phyloP scores from a whole-genome alignment of 2,797 vertebrate species.

The Pangasius krempfi region DNA sequence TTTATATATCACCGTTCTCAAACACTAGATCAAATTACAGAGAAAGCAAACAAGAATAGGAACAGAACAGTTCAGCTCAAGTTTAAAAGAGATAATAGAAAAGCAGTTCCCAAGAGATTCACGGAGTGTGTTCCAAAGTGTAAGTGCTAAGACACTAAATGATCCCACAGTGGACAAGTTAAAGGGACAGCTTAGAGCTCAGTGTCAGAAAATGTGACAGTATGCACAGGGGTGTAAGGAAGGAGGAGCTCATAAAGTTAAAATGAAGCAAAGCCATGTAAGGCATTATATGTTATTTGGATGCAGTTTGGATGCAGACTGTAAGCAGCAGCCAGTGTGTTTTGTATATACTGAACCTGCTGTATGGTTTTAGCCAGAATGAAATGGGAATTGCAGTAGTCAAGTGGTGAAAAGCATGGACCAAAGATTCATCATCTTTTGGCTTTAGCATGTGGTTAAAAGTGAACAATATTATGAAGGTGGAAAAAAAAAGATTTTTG shows the following conservation, averaged over 20 bases:
- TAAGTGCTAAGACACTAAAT: neutral
- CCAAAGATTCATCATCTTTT: neutral
- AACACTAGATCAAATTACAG: neutral
- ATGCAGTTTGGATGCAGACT: neutral
- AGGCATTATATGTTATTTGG: neutral
- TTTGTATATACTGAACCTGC: neutral
- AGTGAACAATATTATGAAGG: neutral
- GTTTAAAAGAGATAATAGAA: neutral
- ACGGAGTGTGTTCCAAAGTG: neutral
- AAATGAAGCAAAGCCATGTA: neutral
- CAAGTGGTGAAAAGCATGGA: conserved; percentile 9
- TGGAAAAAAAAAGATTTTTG: neutral
- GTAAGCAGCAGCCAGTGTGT: neutral
- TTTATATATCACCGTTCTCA: neutral
- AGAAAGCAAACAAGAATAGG: neutral
- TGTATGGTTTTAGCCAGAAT: neutral
- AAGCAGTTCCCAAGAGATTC: neutral
- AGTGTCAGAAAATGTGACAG: neutral
- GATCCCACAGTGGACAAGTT: neutral
- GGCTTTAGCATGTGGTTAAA: neutral
- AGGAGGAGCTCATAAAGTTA: neutral
- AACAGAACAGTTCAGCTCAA: neutral
- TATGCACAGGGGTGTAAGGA: neutral
- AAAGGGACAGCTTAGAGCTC: neutral
- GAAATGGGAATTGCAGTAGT: neutral